A percentile compares a stretch with the other conserved stretches of the same genome.
These are phyloP conservation scores for Athalia circularis DNA, from an alignment of 2,888 invertebrate genomes.

Conservation along the genomic window DNA sequence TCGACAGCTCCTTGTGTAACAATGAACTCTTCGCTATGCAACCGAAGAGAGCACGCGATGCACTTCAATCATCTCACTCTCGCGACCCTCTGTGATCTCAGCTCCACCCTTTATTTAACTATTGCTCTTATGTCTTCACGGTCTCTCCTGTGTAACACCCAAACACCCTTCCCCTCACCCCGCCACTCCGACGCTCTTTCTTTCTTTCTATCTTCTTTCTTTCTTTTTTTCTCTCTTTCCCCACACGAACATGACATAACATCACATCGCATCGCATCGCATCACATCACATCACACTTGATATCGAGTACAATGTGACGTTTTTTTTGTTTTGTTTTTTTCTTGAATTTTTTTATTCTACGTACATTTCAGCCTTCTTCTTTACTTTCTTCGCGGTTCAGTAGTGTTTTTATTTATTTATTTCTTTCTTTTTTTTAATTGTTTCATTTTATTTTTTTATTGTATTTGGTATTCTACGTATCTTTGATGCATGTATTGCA, in stretches of 20 bases:
- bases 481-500: too few relatives aligned
- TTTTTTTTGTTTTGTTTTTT: background rate
- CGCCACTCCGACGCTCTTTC: too few relatives aligned
- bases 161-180: background rate
- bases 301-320: background rate
- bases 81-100: constrained; percentile 43
- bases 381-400: constrained; percentile 29
- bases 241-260: background rate
- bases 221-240: too few relatives aligned
- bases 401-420: constrained; percentile 20
- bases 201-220: too few relatives aligned
- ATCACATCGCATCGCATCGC: too few relatives aligned
- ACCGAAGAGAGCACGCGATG: constrained; percentile 37
- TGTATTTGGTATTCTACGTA: background rate
- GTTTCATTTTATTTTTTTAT: background rate
- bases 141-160: constrained; percentile 32
- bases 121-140: constrained; percentile 41
- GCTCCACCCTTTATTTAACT: constrained; percentile 38
- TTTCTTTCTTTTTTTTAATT: background rate
- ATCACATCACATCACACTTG: too few relatives aligned
- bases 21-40: constrained; percentile 30
- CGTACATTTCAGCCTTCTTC: too few relatives aligned
- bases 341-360: too few relatives aligned
- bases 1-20: constrained; percentile 37
- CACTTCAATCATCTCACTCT: constrained; percentile 45